Base-by-base conservation (phyloP, 2,888 invertebrate genomes). In the Globia sparganii region DNA sequence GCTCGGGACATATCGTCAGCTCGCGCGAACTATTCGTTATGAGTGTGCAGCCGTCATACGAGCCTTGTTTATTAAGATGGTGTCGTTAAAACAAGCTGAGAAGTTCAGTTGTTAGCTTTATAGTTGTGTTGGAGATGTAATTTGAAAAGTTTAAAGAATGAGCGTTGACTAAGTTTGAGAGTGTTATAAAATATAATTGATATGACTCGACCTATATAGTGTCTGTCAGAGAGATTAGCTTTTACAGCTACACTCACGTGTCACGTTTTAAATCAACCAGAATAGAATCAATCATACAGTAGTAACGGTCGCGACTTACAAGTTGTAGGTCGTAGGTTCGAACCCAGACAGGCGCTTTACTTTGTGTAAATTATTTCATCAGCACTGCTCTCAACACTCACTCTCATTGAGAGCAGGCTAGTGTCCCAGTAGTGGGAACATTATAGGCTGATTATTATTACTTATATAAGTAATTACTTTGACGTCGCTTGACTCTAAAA, bases 1-100 rank as follows among this genome's bases (percentile, higher is more conserved):
- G n/a, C 77, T 49, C 61, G 13, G 34, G 77, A 76, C 40, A 61
- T 53, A 81, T 72, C 77, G 83, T 64, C 82, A 76, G 34, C 49
- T 58, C 69, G 49, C 67, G 18, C n/a, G 8, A 37, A 64, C 58
- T 72, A 66, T 74, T 72, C 31, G 34, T 64, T 72, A 46, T 11
- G 15, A 53, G n/a, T 28, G 43, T 64, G 43, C 37, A 62, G 21
- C 28, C 53, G 37, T 46, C 62, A 67, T 18, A 43, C 34, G 25
- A 71, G 49, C 11, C 68, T 49, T 49, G 75, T 64, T 73, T 73
- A 43, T 66, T 67, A 67, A 73, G 67, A 75, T 62, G 21, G 18
- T 31, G 58, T 75, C 62, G 74, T 69, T 78, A 58, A 73, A 53
- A 64, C 37, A 56, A 75, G 59, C 34, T 31, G 31, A 25, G 13